phyloP scores from a whole-genome alignment of 2,113 vertebrate genomes.

The Lycocorax pyrrhopterus region DNA sequence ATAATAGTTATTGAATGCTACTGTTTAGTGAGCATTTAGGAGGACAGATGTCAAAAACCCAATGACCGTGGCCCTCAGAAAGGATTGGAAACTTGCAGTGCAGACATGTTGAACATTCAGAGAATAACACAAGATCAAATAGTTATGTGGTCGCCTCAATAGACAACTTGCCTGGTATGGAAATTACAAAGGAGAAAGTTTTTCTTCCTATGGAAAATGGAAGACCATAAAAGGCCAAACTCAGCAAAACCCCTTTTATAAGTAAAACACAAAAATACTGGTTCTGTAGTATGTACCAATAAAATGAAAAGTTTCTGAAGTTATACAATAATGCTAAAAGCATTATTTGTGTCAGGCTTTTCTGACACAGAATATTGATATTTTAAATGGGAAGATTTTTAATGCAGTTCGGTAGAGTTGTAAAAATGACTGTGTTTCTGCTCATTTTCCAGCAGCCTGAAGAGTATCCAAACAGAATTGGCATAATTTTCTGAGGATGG shows the following conservation, averaged over 20 bases:
- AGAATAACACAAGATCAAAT: neutral
- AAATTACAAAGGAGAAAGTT: neutral
- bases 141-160: neutral
- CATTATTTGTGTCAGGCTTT: neutral
- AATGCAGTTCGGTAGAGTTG: neutral
- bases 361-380: neutral
- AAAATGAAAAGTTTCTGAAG: neutral
- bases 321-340: neutral
- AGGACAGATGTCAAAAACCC: neutral
- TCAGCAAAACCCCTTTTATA: neutral
- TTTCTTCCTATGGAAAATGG: neutral
- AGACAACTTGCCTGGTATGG: neutral
- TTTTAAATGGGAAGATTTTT: neutral
- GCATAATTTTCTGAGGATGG: neutral
- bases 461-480: neutral
- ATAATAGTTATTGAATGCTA: neutral
- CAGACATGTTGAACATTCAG: neutral
- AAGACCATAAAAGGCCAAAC: slow-evolving; percentile 21
- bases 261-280: neutral
- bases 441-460: neutral
- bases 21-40: neutral
- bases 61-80: accelerated
- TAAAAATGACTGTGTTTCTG: neutral
- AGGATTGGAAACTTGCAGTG: neutral
- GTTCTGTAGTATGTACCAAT: neutral